Evolutionary conservation across 2,888 invertebrate species (phyloP), one percentile per base, ranked within the genome.

Genomic region (Scelioninae gen. 1): DNA sequence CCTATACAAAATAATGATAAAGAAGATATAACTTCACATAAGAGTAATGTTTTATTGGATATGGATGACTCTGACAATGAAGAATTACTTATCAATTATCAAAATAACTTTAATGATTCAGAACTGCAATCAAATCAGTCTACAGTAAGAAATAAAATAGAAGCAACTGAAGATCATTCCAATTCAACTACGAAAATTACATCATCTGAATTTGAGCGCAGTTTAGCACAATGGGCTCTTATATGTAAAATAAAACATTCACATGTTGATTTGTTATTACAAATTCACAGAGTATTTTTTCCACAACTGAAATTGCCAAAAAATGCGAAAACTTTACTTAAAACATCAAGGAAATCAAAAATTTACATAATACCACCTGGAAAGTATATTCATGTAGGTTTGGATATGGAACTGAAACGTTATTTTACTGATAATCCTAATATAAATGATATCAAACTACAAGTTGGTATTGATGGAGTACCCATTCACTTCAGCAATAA

Each of bases 381-480:
- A 2, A 55, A 45, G 23, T 74, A 74, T 63, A 63, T 74, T 5
- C 74, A 74, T 34, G 5, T 74, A 7, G 74, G 65, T 15, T 55
- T 75, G 47, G 0, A 55, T 0, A 45, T 34, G 15, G 65, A 63
- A 16, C 10, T 74, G 9, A 32, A 23, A 55, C 5, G 11, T 7
- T 55, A 55, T 60, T 74, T 65, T 32, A 15, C 6, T 10, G 15
- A 56, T 15, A 23, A 56, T 47, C 15, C 47, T 0, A 29, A 5
- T n/a, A 11, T 6, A 49, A 23, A 49, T 5, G 1, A 51, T n/a
- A 47, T 47, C 0, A 45, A 16, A 0, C 31, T 76, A n/a, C 75
- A 76, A 58, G 58, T 76, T 32, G 75, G 75, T 2, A 76, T 76
- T n/a, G 75, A 76, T 43, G 66, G 66, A 0, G 10, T 76, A 32